These are phyloP conservation scores for Microcebus murinus DNA, from an alignment of 2,113 vertebrate genomes.

Conservation along the genomic window DNA sequence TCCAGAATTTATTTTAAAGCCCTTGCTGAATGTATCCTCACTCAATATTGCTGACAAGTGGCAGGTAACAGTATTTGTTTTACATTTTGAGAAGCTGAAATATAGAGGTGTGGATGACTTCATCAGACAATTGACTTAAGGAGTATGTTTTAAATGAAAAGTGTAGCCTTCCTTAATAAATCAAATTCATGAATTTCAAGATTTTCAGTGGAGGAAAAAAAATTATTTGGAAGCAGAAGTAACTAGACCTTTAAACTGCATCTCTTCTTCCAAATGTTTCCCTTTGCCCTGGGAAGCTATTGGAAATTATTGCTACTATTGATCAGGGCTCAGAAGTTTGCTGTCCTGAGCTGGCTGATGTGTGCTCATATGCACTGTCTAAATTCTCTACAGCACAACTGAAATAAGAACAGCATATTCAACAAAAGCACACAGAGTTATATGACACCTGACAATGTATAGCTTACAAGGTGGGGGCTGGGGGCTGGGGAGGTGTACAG, in stretches of 20 bases:
- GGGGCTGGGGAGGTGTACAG: too few species aligned
- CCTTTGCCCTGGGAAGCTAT: background rate
- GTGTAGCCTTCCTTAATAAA: background rate
- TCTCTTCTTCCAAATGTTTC: background rate
- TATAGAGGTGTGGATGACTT: background rate
- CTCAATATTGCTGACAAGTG: background rate
- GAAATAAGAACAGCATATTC: background rate
- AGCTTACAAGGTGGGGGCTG: background rate
- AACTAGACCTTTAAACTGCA: background rate
- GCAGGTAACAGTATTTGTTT: background rate
- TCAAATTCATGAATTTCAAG: background rate
- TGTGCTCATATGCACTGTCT: background rate
- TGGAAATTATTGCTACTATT: rapidly evolving
- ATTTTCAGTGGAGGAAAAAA: background rate
- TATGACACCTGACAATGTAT: background rate
- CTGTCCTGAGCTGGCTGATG: rapidly evolving
- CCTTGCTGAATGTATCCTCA: background rate
- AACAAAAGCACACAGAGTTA: background rate
- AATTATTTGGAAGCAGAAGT: background rate
- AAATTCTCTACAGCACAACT: background rate
- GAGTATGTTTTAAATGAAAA: slow-evolving; percentile 13
- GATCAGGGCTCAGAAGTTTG: background rate
- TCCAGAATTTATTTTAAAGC: background rate
- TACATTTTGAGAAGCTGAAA: background rate
- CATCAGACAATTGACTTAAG: background rate